phyloP scores from a whole-genome alignment of 2,888 invertebrate species.

The Ichneumoninae sp. region DNA sequence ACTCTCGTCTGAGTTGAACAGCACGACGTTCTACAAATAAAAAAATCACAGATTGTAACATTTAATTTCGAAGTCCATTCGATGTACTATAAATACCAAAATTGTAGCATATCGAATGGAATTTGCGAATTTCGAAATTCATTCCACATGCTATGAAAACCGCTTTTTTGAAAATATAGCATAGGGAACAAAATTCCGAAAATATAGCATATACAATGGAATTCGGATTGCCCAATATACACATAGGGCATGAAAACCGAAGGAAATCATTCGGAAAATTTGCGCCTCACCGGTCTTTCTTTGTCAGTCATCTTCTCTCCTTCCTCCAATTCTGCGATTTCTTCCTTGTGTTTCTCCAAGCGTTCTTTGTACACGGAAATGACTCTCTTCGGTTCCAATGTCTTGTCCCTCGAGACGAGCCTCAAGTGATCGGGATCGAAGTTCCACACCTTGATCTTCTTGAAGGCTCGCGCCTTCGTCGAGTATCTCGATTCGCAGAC shows the following conservation, averaged over 20 bases:
- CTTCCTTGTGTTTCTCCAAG: constrained; percentile 95
- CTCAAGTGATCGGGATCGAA: constrained; percentile 88
- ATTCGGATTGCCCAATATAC: no score
- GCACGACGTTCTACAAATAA: constrained; percentile 90
- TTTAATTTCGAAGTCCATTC: no score
- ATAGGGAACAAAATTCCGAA: no score
- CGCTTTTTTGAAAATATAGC: no score
- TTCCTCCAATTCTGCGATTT: constrained; percentile 93
- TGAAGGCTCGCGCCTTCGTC: constrained; percentile 93
- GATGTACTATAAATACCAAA: no score
- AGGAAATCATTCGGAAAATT: not conserved
- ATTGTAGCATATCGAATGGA: no score
- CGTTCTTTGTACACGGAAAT: constrained; percentile 97
- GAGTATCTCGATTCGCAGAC: constrained; percentile 98
- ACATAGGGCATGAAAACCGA: not conserved
- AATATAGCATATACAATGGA: no score
- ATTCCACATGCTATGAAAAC: no score
- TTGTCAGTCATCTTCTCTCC: constrained; percentile 93
- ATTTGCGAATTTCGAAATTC: no score
- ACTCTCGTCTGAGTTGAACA: constrained; percentile 90
- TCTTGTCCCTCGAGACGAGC: constrained; percentile 89
- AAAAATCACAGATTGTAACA: not conserved
- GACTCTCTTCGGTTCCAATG: constrained; percentile 93
- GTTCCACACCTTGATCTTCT: constrained; percentile 95
- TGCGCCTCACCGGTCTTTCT: constrained; percentile 90